Evolutionary conservation across 2,797 vertebrate species (phyloP).

Genomic region (Anguilla marmorata): DNA sequence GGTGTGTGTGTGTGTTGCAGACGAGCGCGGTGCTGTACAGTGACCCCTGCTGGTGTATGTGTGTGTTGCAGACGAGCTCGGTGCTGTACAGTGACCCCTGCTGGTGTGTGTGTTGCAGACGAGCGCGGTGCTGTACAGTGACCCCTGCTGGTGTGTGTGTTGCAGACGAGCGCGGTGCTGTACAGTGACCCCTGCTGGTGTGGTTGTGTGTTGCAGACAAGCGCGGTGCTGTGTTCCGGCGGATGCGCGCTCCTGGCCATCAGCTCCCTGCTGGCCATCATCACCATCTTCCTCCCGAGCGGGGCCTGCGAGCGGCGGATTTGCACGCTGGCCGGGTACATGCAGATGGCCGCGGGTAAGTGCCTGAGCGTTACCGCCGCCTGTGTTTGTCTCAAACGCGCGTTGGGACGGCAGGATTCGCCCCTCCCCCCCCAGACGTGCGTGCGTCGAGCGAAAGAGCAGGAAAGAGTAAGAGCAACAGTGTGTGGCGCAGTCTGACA

Average conservation of each 20-base stretch:
- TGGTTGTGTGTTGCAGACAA: constrained; percentile 75
- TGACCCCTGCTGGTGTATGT: constrained; percentile 55
- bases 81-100: constrained; percentile 15
- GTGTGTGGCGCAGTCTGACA: constrained; percentile 47
- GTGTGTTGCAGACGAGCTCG: background rate
- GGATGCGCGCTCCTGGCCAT: constrained; percentile 87
- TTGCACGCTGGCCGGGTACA: constrained; percentile 91
- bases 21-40: constrained; percentile 84
- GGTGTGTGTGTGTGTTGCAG: constrained; percentile 64
- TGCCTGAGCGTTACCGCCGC: background rate
- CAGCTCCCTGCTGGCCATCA: constrained; percentile 86
- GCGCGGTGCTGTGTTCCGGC: constrained; percentile 86
- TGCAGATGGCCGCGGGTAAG: constrained; percentile 90
- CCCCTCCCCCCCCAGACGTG: background rate
- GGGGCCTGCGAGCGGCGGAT: constrained; percentile 85
- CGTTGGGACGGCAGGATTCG: no score
- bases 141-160: background rate
- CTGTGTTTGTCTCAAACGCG: background rate
- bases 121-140: constrained; percentile 84
- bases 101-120: constrained; percentile 71
- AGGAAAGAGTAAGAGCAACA: constrained; percentile 33
- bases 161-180: background rate
- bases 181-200: constrained; percentile 20
- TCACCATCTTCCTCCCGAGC: constrained; percentile 86
- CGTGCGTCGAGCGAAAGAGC: constrained; percentile 39